A percentile compares a stretch with the other conserved stretches of the same genome.
Conservation (phyloP, 2,113 vertebrate genomes). For the Cacatua alba region DNA sequence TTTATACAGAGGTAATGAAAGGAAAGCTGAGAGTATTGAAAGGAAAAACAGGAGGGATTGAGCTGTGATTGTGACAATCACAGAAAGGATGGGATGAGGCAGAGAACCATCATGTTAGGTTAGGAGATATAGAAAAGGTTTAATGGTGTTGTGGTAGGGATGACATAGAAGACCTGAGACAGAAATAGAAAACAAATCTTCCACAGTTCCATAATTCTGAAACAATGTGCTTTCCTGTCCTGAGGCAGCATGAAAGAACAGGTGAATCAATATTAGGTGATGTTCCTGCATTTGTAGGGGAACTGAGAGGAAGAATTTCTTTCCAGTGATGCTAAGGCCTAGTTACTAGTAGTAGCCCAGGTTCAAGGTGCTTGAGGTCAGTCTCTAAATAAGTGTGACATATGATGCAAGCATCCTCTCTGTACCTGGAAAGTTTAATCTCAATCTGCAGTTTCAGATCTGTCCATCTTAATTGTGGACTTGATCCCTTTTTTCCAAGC, state of each 20-base stretch:
- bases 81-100: background rate
- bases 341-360: background rate
- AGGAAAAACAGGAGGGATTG: background rate
- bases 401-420: background rate
- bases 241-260: background rate
- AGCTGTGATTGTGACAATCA: background rate
- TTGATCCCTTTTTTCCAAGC: background rate
- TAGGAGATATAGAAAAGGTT: fast-evolving
- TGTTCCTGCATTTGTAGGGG: background rate
- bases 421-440: background rate
- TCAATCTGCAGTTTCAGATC: background rate
- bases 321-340: background rate
- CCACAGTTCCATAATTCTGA: background rate
- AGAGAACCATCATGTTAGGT: background rate
- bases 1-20: background rate
- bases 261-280: background rate
- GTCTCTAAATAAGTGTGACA: background rate
- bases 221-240: background rate
- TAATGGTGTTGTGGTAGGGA: background rate
- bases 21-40: background rate
- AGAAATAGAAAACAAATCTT: background rate
- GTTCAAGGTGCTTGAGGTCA: background rate
- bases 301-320: background rate
- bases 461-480: background rate
- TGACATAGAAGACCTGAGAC: background rate